These are phyloP conservation scores for Dufourea novaeangliae DNA, from an alignment of 1,140 invertebrate species.

Conservation along the genomic window DNA sequence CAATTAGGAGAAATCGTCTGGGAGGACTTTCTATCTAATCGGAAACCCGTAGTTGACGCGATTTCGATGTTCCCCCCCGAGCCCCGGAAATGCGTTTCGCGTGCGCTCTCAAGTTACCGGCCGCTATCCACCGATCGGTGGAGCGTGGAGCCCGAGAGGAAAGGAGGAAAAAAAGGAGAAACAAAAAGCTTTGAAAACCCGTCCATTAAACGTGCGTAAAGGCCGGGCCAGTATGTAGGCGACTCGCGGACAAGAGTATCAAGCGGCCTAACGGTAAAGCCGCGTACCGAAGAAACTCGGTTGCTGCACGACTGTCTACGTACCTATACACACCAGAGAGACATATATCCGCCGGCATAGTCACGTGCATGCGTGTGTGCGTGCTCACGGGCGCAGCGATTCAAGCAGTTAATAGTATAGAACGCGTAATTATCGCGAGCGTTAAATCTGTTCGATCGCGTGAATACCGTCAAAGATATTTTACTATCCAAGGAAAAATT, in stretches of 20 bases:
- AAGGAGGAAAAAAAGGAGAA: slow-evolving; percentile 15
- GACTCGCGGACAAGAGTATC: slow-evolving; percentile 66
- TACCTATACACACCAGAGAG: slow-evolving; percentile 48
- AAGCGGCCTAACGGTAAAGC: slow-evolving; percentile 76
- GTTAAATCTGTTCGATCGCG: slow-evolving; percentile 11
- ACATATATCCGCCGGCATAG: slow-evolving; percentile 38
- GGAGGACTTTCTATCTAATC: slow-evolving; percentile 17
- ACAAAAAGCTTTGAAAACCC: slow-evolving; percentile 60
- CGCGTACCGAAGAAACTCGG: slow-evolving; percentile 74
- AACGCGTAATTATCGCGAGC: slow-evolving; percentile 26
- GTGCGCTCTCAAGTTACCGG: neutral
- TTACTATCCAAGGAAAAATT: neutral
- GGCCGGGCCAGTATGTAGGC: slow-evolving; percentile 64
- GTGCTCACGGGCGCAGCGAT: neutral
- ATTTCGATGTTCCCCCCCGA: neutral
- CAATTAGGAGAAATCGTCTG: neutral
- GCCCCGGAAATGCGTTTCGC: neutral
- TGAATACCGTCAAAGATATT: neutral
- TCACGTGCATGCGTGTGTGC: slow-evolving; percentile 33
- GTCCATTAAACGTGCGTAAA: slow-evolving; percentile 63
- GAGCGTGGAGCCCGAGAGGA: slow-evolving; percentile 10
- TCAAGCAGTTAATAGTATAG: slow-evolving; percentile 6
- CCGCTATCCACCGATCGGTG: neutral
- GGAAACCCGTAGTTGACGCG: neutral
- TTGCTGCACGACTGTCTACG: slow-evolving; percentile 67